Conservation (phyloP, 2,797 vertebrate genomes). For the Gambelia wislizenii region DNA sequence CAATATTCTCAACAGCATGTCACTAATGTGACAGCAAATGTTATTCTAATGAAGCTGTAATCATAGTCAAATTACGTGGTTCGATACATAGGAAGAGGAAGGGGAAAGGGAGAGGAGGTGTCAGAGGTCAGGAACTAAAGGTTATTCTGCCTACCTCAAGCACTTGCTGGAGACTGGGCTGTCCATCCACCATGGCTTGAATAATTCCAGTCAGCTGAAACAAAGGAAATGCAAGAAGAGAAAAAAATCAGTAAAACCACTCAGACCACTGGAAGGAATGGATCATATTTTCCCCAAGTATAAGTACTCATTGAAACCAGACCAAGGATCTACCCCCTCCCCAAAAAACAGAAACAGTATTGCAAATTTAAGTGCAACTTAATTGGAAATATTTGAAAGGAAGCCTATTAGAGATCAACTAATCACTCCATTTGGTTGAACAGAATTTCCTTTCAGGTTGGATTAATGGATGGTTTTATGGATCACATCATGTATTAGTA, state of each 20-base stretch:
- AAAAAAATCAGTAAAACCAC: conserved; percentile 56
- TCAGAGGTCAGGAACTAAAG: conserved; percentile 80
- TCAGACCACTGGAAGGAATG: conserved; percentile 43
- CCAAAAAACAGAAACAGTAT: conserved; percentile 12
- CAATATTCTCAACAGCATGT: conserved; percentile 80
- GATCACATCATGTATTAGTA: neutral
- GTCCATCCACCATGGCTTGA: conserved; percentile 87
- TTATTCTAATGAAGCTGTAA: conserved; percentile 88
- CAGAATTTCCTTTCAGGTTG: neutral
- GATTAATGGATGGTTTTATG: neutral
- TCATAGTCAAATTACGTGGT: conserved; percentile 87
- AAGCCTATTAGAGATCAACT: neutral
- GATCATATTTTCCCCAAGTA: conserved; percentile 29
- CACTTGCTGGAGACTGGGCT: conserved; percentile 85
- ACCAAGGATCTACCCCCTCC: conserved; percentile 8
- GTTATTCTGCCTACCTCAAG: conserved; percentile 83
- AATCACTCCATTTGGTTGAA: neutral
- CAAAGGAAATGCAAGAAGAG: conserved; percentile 68
- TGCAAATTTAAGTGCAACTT: neutral
- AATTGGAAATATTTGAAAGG: neutral
- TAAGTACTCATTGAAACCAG: neutral
- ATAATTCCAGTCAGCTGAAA: conserved; percentile 86
- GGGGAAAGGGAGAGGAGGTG: conserved; percentile 70
- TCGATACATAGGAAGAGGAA: conserved; percentile 74
- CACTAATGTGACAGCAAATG: conserved; percentile 82